Evolutionary conservation across 2,888 invertebrate species (phyloP).

Genomic region (Maniola hyperantus): DNA sequence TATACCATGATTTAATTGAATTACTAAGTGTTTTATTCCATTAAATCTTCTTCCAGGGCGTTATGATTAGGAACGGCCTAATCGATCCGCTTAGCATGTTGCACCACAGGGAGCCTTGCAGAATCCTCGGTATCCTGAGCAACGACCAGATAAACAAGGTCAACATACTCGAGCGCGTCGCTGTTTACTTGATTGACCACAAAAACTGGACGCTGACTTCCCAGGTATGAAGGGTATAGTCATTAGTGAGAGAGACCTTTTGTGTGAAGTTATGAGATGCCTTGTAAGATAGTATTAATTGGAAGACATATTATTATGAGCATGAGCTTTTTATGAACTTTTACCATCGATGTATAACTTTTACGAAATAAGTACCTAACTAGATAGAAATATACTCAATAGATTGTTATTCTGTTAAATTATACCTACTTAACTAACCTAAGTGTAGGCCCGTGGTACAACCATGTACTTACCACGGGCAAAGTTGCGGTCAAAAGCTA

Average conservation of each 20-base stretch:
- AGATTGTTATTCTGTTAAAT: too few relatives aligned
- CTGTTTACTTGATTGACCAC: constrained; percentile 55
- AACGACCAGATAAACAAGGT: constrained; percentile 44
- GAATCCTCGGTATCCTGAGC: constrained; percentile 72
- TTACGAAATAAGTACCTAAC: too few relatives aligned
- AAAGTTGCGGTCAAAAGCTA: too few relatives aligned
- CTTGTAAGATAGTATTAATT: background rate
- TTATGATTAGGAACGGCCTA: constrained; percentile 74
- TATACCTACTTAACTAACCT: too few relatives aligned
- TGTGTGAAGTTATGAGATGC: background rate
- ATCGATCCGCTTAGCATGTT: constrained; percentile 74
- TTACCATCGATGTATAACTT: background rate
- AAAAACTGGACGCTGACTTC: constrained; percentile 68
- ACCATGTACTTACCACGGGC: too few relatives aligned
- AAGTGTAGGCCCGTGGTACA: too few relatives aligned
- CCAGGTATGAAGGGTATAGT: constrained; percentile 48
- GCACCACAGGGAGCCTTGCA: constrained; percentile 68
- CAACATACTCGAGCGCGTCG: constrained; percentile 59
- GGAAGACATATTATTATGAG: background rate
- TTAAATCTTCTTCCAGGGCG: constrained; percentile 53
- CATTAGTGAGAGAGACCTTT: constrained; percentile 1
- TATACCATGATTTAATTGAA: too few relatives aligned
- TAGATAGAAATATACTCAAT: too few relatives aligned
- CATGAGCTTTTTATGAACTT: background rate
- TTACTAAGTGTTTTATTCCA: too few relatives aligned